phyloP scores from a whole-genome alignment of 92 coral and sea anemone genomes.

The Palythoa grandiflora region DNA sequence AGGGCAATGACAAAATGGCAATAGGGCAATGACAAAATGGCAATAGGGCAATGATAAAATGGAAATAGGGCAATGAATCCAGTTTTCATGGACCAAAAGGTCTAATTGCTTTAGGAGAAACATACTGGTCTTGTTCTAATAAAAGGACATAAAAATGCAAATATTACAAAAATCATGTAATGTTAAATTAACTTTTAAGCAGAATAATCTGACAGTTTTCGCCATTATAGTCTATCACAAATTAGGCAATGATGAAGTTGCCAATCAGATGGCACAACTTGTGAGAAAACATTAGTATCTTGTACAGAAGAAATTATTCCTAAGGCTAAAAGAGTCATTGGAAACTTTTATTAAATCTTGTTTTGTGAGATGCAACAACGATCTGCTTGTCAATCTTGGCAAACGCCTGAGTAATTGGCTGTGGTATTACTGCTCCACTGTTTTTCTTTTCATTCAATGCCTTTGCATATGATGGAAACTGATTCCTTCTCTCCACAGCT shows the following conservation, averaged over 20 bases:
- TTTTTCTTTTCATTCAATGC: conserved; percentile 7
- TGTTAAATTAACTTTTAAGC: background rate
- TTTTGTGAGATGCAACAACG: conserved; percentile 1
- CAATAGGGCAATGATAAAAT: too few species aligned
- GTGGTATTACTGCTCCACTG: background rate
- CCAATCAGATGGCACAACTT: background rate
- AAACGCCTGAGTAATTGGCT: background rate
- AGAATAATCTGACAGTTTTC: background rate
- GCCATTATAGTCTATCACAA: background rate
- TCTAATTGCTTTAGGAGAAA: background rate
- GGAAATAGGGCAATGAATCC: background rate
- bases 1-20: too few species aligned
- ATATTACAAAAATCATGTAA: background rate
- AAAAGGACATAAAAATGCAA: background rate
- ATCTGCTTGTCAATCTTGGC: background rate
- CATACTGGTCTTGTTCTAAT: background rate
- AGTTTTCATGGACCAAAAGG: background rate
- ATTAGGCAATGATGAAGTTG: background rate
- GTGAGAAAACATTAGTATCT: background rate
- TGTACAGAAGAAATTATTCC: background rate
- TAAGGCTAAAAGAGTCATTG: background rate
- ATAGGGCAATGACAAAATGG: too few species aligned
- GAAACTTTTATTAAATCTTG: background rate
- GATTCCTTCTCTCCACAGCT: background rate
- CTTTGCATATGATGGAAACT: conserved; percentile 22